Base-by-base conservation (phyloP, 2,888 invertebrate species). In the Calameuta filiformis region DNA sequence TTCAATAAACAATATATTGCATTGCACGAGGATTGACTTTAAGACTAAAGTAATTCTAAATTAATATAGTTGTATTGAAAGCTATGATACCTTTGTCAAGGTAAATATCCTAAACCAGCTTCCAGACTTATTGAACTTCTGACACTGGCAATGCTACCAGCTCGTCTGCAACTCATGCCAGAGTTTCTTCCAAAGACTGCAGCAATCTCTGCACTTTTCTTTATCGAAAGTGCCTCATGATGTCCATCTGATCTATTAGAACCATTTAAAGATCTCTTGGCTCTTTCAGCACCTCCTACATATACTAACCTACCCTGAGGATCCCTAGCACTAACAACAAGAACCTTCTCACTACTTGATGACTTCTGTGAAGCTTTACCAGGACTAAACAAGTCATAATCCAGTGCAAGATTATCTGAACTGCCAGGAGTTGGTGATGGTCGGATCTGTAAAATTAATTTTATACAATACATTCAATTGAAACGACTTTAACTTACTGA, bases 141-240 rank as follows among this genome's bases (percentile, higher is more conserved):
- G 30, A 89, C 82, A 79, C 91, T 91, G 30, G 91, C 90, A 0
- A 88, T 87, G 68, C 90, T 91, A 77, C 90, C 87, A 12, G 87
- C 79, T 75, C 90, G 82, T 78, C 89, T 87, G 68, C 88, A 86
- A 12, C 86, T 83, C 68, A 88, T 85, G 35, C 81, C 76, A 31
- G 84, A 85, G 87, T 83, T 84, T 87, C 96, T 96, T 0, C 96
- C 96, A 90, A 97, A 97, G 37, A 97, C 92, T 0, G 97, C 97
- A 0, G 97, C 97, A 86, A 97, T 97, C 91, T 97, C 97, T 0
- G 97, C 97, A 3, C 96, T 96, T 90, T 97, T 97, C 91, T 97
- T 97, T 37, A 97, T 96, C 77, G 96, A 96, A 0, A 97, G 92
- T 0, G 96, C 96, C 85, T 96, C 96, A 76, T 90, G 89, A 81